Evolutionary conservation across 2,888 invertebrate species (phyloP).

Genomic region (Eristalinus sepulchralis): DNA sequence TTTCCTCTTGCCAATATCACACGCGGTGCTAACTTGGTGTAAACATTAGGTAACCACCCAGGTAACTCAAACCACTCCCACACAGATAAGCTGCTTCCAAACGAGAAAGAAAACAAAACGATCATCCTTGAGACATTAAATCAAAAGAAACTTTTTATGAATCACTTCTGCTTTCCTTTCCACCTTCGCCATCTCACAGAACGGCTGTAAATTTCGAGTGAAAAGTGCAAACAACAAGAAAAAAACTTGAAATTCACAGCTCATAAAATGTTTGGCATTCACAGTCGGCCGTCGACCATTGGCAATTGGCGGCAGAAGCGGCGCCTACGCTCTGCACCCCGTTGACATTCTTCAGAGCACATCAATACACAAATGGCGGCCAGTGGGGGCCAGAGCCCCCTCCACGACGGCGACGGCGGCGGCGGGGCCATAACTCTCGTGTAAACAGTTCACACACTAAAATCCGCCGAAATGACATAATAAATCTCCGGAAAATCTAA

Average conservation of each 20-base stretch:
- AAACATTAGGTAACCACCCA: not conserved
- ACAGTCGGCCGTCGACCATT: conserved; percentile 47
- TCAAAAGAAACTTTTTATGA: not conserved
- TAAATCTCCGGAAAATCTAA: conserved; percentile 69
- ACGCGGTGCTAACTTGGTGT: not conserved
- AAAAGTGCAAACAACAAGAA: not conserved
- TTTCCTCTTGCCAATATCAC: no score
- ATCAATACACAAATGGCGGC: conserved; percentile 55
- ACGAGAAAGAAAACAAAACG: not conserved
- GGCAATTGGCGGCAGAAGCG: conserved; percentile 1
- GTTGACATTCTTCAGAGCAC: conserved; percentile 69
- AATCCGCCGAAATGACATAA: conserved; percentile 71
- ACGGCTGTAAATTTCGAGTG: not conserved
- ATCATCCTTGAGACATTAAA: not conserved
- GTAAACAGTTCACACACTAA: conserved; percentile 69
- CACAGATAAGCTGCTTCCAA: not conserved
- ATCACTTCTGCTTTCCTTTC: not conserved
- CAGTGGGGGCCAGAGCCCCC: not conserved
- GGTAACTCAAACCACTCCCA: not conserved
- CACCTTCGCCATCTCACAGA: conserved; percentile 27
- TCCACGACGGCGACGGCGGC: not conserved
- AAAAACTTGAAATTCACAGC: conserved; percentile 40
- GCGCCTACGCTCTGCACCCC: conserved; percentile 70
- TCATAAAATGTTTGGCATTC: conserved; percentile 68
- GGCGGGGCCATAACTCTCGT: conserved; percentile 35